Evolutionary conservation across 2,113 vertebrate genomes (phyloP).

Genomic region (Leptobrachium ailaonicum): DNA sequence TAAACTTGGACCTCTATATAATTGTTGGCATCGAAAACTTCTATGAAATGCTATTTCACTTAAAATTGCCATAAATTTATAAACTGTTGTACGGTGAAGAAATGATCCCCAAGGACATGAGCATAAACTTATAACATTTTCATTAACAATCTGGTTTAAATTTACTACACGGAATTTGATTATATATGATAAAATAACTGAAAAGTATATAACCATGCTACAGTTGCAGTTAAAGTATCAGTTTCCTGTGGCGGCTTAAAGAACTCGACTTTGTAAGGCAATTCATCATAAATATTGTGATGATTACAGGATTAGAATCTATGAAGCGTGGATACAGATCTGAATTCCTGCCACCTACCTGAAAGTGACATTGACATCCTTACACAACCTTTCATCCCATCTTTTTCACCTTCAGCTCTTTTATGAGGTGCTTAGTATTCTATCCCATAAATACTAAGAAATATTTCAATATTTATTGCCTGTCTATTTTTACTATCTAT

Average conservation of each 20-base stretch:
- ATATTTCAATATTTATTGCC: too few species aligned
- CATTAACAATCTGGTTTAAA: conserved; percentile 65
- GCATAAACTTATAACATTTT: conserved; percentile 61
- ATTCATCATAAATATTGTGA: conserved; percentile 52
- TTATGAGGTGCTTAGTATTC: too few species aligned
- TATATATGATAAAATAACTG: conserved; percentile 55
- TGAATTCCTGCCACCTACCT: conserved; percentile 47
- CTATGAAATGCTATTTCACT: conserved; percentile 65
- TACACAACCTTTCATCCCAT: conserved; percentile 20
- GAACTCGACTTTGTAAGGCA: conserved; percentile 57
- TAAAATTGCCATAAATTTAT: conserved; percentile 66
- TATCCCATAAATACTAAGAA: too few species aligned
- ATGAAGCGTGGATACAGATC: conserved; percentile 30
- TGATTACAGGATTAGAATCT: conserved; percentile 50
- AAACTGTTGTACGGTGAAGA: conserved; percentile 61
- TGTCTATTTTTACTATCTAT: too few species aligned
- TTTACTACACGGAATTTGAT: conserved; percentile 63
- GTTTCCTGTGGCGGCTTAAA: conserved; percentile 55
- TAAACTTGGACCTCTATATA: conserved; percentile 61
- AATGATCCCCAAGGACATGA: conserved; percentile 60
- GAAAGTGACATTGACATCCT: conserved; percentile 42
- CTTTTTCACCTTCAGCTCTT: background rate
- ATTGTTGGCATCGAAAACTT: conserved; percentile 60
- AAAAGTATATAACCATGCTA: conserved; percentile 57
- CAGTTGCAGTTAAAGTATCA: conserved; percentile 55